Evolutionary conservation across 2,797 vertebrate genomes (phyloP).

Genomic region (Myiothlypis chrysogaster): DNA sequence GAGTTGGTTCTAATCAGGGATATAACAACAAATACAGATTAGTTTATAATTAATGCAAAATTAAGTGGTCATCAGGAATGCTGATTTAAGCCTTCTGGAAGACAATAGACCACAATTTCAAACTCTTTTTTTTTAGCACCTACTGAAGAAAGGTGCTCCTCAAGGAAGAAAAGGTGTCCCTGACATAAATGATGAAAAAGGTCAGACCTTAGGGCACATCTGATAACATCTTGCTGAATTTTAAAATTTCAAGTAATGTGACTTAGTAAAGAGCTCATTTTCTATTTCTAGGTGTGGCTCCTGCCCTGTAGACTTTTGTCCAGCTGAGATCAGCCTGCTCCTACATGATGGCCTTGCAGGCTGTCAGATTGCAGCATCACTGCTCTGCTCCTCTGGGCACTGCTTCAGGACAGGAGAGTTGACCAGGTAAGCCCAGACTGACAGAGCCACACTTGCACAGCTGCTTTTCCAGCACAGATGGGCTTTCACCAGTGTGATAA

Average conservation of each 20-base stretch:
- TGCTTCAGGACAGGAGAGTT: background rate
- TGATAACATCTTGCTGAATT: background rate
- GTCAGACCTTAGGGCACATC: background rate
- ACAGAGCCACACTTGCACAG: background rate
- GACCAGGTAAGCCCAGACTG: background rate
- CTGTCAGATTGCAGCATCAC: background rate
- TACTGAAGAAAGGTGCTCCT: background rate
- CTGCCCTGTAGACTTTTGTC: background rate
- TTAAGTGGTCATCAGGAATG: background rate
- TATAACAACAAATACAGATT: background rate
- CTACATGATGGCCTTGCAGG: background rate
- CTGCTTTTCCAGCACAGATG: background rate
- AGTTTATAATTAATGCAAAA: slow-evolving; percentile 21
- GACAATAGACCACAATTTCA: background rate
- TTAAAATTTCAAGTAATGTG: background rate
- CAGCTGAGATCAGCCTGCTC: background rate
- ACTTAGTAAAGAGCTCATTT: background rate
- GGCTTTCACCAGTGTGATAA: background rate
- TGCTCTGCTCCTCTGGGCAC: background rate
- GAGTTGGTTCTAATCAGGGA: background rate
- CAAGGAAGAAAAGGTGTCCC: background rate
- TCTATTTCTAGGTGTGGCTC: background rate
- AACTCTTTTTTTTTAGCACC: background rate
- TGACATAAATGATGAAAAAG: background rate
- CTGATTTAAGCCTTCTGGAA: background rate